Evolutionary conservation across 1,140 invertebrate genomes (phyloP), one percentile per base, ranked within the genome.

Genomic region (Drosophila pectinifera): DNA sequence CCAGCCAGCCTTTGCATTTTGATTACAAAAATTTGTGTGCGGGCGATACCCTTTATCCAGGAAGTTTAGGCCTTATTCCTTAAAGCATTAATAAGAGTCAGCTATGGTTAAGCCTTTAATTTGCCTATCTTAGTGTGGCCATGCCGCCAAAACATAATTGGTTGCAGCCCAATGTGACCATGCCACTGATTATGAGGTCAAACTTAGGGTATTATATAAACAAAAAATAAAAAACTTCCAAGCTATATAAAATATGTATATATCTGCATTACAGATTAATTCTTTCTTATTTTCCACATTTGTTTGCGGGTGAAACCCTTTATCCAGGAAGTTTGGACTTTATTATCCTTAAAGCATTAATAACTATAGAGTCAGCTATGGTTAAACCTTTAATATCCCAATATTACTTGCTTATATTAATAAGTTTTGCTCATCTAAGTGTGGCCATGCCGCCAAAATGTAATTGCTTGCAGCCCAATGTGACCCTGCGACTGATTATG

Each of bases 21-120:
- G 61, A 72, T 76, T 72, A 76, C 59, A 36, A 74, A 83, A 74
- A 82, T 69, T 73, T 39, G 51, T 59, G 41, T n/a, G 28, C 3
- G 8, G 34, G 22, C 0, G 0, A 36, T 61, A 56, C 48, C 8
- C 54, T 59, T 53, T 22, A 1, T 20, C 4, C n/a, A 11, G 22
- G 6, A 58, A 43, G n/a, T 2, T 5, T 10, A 11, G 11, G 6
- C 1, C 8, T 14, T 11, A 4, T 16, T 36, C 13, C 48, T 7
- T 13, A 18, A 48, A 28, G n/a, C 1, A 18, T 7, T 5, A 16
- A 16, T 11, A 48, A 3, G 10, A 31, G 3, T 28, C n/a, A 31
- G 28, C 8, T 31, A 10, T 10, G 28, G 8, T 34, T 11, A 34
- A 34, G 13, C 31, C 31, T 13, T 34, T 13, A 34, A 34, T 34